Evolutionary conservation across 2,888 invertebrate species (phyloP).

Genomic region (Orthosia incerta): DNA sequence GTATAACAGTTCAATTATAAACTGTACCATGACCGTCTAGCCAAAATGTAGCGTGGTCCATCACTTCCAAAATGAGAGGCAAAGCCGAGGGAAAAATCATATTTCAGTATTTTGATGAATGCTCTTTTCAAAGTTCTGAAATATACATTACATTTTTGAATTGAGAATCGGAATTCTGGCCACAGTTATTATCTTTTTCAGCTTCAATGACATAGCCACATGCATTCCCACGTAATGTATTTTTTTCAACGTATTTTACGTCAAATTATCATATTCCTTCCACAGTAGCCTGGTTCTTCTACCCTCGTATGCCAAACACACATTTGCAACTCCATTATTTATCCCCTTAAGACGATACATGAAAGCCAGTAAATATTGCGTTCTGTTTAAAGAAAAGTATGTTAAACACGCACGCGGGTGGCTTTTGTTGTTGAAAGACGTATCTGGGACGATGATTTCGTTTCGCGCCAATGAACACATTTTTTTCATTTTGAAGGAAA

Average conservation of each 20-base stretch:
- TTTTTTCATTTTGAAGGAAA: conserved; percentile 83
- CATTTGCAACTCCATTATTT: conserved; percentile 83
- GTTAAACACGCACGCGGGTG: conserved; percentile 83
- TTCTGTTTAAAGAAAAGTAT: conserved; percentile 85
- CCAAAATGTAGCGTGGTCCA: neutral
- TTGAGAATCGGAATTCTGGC: neutral
- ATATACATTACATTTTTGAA: neutral
- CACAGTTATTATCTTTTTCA: conserved; percentile 9
- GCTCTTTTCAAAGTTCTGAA: neutral
- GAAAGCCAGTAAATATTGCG: conserved; percentile 82
- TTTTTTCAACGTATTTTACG: conserved; percentile 69
- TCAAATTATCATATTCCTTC: conserved; percentile 78
- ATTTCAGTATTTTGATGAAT: neutral
- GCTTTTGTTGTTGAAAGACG: conserved; percentile 86
- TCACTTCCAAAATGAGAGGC: neutral
- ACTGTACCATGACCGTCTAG: conserved; percentile 1
- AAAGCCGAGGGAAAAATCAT: neutral
- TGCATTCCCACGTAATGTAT: conserved; percentile 54
- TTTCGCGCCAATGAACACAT: conserved; percentile 87
- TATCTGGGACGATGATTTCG: conserved; percentile 86
- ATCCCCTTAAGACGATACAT: conserved; percentile 83
- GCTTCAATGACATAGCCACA: conserved; percentile 3
- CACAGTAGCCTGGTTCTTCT: conserved; percentile 70
- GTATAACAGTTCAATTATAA: conserved; percentile 69
- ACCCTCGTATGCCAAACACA: conserved; percentile 77